These are phyloP conservation scores for Hyphantria cunea DNA, from an alignment of 1,140 invertebrate species.

Conservation along the genomic window DNA sequence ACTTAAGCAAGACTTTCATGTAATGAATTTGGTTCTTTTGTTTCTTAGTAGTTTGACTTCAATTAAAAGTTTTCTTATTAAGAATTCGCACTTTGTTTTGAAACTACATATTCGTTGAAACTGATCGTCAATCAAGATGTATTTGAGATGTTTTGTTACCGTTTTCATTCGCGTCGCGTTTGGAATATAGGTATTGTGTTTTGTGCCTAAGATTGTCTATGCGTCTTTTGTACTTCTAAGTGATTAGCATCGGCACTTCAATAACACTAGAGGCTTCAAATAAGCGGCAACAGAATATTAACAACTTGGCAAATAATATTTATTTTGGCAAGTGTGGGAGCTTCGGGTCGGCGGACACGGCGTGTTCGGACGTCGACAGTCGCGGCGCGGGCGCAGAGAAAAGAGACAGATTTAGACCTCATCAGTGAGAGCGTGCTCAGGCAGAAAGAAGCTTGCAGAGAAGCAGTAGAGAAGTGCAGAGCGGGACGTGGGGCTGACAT, in stretches of 20 bases:
- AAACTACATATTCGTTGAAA: too few species aligned
- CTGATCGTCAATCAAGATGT: neutral
- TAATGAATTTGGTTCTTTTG: slow-evolving; percentile 22
- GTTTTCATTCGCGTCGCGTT: slow-evolving; percentile 14
- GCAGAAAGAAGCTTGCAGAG: slow-evolving; percentile 81
- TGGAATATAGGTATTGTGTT: neutral
- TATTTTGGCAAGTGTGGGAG: slow-evolving; percentile 56
- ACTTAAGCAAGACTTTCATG: slow-evolving; percentile 14
- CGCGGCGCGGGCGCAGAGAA: slow-evolving; percentile 63
- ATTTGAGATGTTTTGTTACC: slow-evolving; percentile 11
- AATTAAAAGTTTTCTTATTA: neutral
- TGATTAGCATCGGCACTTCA: slow-evolving; percentile 56
- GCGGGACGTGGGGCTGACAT: slow-evolving; percentile 77
- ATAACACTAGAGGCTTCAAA: slow-evolving; percentile 60
- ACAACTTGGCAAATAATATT: slow-evolving; percentile 70
- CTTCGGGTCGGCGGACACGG: slow-evolving; percentile 50
- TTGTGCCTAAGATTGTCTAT: slow-evolving; percentile 9
- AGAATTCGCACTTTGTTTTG: slow-evolving; percentile 11
- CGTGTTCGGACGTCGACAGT: slow-evolving; percentile 31
- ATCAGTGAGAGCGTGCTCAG: slow-evolving; percentile 77
- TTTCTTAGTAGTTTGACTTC: slow-evolving; percentile 15
- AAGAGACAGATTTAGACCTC: slow-evolving; percentile 62
- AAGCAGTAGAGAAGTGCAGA: slow-evolving; percentile 81
- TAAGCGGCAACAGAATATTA: slow-evolving; percentile 72
- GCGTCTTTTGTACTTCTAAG: slow-evolving; percentile 15